Base-by-base conservation (phyloP, 2,113 vertebrate genomes). In the Ibidorhyncha struthersii region DNA sequence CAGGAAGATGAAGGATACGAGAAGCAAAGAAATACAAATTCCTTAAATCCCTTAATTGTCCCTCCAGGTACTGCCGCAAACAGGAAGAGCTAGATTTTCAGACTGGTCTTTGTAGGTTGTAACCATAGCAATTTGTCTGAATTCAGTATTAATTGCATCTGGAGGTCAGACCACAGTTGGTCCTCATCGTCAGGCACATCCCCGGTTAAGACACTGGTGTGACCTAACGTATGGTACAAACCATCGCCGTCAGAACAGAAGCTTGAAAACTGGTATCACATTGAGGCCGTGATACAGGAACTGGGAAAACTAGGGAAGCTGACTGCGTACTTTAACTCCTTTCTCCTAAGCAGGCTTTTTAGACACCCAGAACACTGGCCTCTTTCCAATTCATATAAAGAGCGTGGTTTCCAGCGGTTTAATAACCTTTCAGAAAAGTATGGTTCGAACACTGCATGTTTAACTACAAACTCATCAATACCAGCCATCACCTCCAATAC, bases 31-130 rank as follows among this genome's bases (percentile, higher is more conserved):
- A 89, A 94, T 74, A 94, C 14, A 59, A 90, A 96, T 88, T 87
- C 36, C 74, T 63, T 92, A 87, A 87, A 94, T 91, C 65, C 58
- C 25, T 59, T 66, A 91, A 78, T 63, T 87, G 71, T 22, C 85
- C 78, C 85, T 94, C 47, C 79, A 92, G 71, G 71, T 95, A 43
- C 36, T 26, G 58, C 36, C 49, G 43, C 71, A 85, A 87, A 91
- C 50, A 76, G 91, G 82, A 97, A 90, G 61, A 88, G 50, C 82
- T 43, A 43, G 62, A 67, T 94, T 96, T 94, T 93, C 93, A 85
- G 29, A 41, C 62, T 47, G 15, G 29, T 87, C 62, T 87, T 55
- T 80, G 70, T n/a, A 85, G 43, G 36, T 47, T 79, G 84, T 36
- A 93, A 91, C 91, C 81, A 93, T 27, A 70, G 82, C 14, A 49